phyloP scores from a whole-genome alignment of 2,888 invertebrate species.

The Rhagonycha fulva region DNA sequence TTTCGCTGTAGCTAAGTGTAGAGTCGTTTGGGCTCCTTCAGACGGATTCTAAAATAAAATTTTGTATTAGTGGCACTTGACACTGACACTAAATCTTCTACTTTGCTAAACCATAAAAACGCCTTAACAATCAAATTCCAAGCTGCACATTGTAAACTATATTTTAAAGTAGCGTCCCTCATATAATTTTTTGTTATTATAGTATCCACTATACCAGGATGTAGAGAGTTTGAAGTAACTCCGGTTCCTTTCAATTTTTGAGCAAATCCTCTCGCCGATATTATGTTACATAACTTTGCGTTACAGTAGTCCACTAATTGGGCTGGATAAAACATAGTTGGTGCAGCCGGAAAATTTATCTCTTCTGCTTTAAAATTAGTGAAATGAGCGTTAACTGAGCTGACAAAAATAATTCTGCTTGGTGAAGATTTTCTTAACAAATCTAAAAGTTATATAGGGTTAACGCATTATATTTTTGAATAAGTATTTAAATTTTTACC shows the following conservation, averaged over 20 bases:
- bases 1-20: not conserved
- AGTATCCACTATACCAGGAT: constrained; percentile 43
- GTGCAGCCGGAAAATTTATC: constrained; percentile 16
- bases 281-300: constrained; percentile 50
- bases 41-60: not conserved
- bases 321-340: not conserved
- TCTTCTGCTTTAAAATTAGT: constrained; percentile 42
- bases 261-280: constrained; percentile 50
- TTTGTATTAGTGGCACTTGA: not conserved
- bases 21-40: not conserved
- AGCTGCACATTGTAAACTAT: too few species aligned
- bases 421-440: constrained; percentile 49
- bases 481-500: not conserved
- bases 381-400: constrained; percentile 43
- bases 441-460: not conserved
- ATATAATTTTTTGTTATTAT: too few species aligned
- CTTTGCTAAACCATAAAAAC: too few species aligned
- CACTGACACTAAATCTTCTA: too few species aligned
- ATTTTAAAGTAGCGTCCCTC: too few species aligned
- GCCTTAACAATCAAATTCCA: too few species aligned
- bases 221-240: constrained; percentile 49
- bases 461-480: not conserved
- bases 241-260: constrained; percentile 43
- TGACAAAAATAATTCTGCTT: constrained; percentile 48
- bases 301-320: constrained; percentile 43